Conservation (phyloP, 2,888 invertebrate species). For the Nebria salina region DNA sequence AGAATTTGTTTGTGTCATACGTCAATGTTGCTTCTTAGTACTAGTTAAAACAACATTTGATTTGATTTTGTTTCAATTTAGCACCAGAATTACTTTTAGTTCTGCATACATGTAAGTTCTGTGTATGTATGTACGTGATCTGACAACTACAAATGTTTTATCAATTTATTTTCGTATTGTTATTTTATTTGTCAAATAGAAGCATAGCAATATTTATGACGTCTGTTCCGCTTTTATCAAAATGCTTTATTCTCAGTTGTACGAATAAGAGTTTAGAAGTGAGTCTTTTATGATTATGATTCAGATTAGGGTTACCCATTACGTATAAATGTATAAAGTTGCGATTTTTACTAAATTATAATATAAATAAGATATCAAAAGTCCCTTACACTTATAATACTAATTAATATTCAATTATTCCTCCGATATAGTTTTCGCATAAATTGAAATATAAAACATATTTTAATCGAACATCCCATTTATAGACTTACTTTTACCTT, state of each 20-base stretch:
- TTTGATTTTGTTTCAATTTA: conserved; percentile 37
- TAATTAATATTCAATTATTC: no score
- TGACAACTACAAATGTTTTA: background rate
- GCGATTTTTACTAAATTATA: no score
- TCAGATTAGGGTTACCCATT: no score
- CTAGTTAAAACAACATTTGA: conserved; percentile 12
- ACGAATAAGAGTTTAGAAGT: background rate
- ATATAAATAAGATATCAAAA: no score
- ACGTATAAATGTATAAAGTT: no score
- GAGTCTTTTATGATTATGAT: no score
- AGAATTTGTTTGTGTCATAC: conserved; percentile 11
- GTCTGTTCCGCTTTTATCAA: background rate
- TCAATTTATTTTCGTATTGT: conserved; percentile 10
- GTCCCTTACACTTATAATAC: no score
- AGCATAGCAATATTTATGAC: background rate
- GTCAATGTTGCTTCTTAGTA: background rate
- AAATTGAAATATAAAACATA: no score
- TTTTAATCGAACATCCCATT: no score
- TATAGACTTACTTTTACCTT: no score
- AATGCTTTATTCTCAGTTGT: background rate
- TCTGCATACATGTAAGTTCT: conserved; percentile 38
- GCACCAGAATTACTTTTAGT: conserved; percentile 40
- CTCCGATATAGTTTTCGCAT: no score
- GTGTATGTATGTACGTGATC: conserved; percentile 31
- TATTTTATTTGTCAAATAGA: background rate